These are phyloP conservation scores for Lasioglossum malachurum DNA, from an alignment of 2,888 invertebrate species.

Conservation along the genomic window DNA sequence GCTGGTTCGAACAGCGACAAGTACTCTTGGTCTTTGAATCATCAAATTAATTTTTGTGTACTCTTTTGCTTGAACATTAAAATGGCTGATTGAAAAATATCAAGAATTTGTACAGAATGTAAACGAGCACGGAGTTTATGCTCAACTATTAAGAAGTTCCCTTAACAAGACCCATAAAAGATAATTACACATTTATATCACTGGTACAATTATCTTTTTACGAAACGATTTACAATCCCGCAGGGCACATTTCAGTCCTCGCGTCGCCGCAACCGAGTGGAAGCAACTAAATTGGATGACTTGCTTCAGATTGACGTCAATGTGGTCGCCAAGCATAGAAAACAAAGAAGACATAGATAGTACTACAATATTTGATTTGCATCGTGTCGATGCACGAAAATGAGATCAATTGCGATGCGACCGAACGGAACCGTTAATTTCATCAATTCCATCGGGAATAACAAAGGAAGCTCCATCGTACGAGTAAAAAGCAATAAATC, in stretches of 20 bases:
- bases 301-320: constrained; percentile 14
- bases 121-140: not conserved
- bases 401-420: not conserved
- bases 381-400: constrained; percentile 7
- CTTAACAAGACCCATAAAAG: not conserved
- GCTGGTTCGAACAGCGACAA: too few relatives aligned
- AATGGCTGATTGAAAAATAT: not conserved
- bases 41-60: not conserved
- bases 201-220: not conserved
- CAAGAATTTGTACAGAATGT: not conserved
- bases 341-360: not conserved
- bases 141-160: not conserved
- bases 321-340: not conserved
- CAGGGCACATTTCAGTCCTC: not conserved
- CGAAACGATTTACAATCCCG: not conserved
- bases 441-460: not conserved
- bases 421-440: not conserved
- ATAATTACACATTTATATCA: not conserved
- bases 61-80: not conserved
- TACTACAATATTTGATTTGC: not conserved
- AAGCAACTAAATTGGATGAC: not conserved
- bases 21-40: too few relatives aligned
- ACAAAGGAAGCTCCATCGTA: not conserved
- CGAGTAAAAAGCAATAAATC: not conserved
- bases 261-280: not conserved